phyloP scores from a whole-genome alignment of 2,888 invertebrate genomes.

The Drosophila mettleri region DNA sequence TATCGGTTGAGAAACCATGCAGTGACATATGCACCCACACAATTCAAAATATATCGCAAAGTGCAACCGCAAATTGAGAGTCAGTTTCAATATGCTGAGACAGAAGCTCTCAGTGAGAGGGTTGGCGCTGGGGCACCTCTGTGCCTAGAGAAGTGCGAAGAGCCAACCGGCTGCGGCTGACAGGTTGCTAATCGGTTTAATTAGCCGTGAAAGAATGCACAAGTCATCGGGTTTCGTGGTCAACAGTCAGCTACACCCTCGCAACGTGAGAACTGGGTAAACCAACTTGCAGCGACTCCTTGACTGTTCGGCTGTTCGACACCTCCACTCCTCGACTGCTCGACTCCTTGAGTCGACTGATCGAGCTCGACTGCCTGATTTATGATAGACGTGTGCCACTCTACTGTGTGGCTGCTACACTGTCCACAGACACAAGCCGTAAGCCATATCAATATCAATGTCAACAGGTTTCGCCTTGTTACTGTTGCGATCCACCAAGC shows the following conservation, averaged over 20 bases:
- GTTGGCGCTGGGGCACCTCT: neutral
- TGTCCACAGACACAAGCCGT: slow-evolving; percentile 10
- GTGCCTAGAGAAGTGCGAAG: neutral
- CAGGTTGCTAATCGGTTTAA: slow-evolving; percentile 79
- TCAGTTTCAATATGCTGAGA: slow-evolving; percentile 42
- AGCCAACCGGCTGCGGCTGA: slow-evolving; percentile 25
- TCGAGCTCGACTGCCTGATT: slow-evolving; percentile 50
- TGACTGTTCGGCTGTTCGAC: slow-evolving; percentile 19
- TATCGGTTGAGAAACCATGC: slow-evolving; percentile 66
- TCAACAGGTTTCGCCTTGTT: slow-evolving; percentile 72
- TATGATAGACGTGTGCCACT: slow-evolving; percentile 78
- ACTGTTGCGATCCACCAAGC: slow-evolving; percentile 14
- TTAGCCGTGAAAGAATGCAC: slow-evolving; percentile 78
- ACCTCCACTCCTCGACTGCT: slow-evolving; percentile 38
- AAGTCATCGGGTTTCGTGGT: slow-evolving; percentile 65
- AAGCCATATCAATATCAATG: slow-evolving; percentile 66
- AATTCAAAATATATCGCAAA: slow-evolving; percentile 10
- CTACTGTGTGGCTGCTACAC: slow-evolving; percentile 34
- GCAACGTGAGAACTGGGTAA: slow-evolving; percentile 67
- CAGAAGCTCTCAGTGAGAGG: neutral
- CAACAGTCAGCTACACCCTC: slow-evolving; percentile 61
- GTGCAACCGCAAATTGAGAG: slow-evolving; percentile 51
- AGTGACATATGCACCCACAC: slow-evolving; percentile 24
- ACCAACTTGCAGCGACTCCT: slow-evolving; percentile 7
- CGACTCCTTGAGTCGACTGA: slow-evolving; percentile 17